Percentiles rank a stretch among this genome's conserved stretches.
These are phyloP conservation scores for Podotricha telesiphe DNA, from an alignment of 2,888 invertebrate genomes.

Conservation along the genomic window DNA sequence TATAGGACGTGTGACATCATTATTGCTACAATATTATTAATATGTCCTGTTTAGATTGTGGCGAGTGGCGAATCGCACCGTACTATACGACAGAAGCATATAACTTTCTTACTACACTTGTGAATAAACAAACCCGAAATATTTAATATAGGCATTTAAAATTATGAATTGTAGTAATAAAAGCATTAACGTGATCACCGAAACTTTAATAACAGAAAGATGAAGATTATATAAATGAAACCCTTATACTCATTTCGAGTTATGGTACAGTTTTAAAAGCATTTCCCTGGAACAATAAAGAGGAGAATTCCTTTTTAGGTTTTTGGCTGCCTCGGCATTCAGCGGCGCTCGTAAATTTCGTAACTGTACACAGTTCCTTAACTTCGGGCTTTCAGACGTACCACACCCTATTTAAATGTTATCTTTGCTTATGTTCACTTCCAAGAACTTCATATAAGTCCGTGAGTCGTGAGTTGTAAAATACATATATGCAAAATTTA, in stretches of 20 bases:
- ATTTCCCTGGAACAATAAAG: constrained; percentile 36
- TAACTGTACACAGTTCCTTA: constrained; percentile 42
- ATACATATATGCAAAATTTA: background rate
- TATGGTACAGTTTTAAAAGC: constrained; percentile 23
- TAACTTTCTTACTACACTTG: constrained; percentile 10
- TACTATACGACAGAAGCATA: background rate
- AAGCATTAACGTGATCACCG: background rate
- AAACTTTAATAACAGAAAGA: background rate
- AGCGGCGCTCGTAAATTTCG: constrained; percentile 40
- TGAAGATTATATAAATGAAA: constrained; percentile 16
- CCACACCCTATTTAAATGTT: constrained; percentile 43
- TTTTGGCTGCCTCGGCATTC: constrained; percentile 38
- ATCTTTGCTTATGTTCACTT: constrained; percentile 31
- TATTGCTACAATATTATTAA: constrained; percentile 60
- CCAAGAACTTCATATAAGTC: constrained; percentile 31
- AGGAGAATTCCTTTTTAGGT: constrained; percentile 39
- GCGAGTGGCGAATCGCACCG: constrained; percentile 1
- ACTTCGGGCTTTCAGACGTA: constrained; percentile 35
- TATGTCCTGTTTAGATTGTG: constrained; percentile 21
- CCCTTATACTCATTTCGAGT: constrained; percentile 17
- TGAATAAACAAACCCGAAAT: background rate
- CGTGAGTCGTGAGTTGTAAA: constrained; percentile 12
- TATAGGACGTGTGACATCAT: constrained; percentile 77
- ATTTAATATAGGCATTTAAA: background rate
- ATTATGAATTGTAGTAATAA: background rate